Percentiles rank a stretch among this genome's conserved stretches.
These are phyloP conservation scores for Asobara japonica DNA, from an alignment of 1,140 invertebrate species.

Conservation along the genomic window DNA sequence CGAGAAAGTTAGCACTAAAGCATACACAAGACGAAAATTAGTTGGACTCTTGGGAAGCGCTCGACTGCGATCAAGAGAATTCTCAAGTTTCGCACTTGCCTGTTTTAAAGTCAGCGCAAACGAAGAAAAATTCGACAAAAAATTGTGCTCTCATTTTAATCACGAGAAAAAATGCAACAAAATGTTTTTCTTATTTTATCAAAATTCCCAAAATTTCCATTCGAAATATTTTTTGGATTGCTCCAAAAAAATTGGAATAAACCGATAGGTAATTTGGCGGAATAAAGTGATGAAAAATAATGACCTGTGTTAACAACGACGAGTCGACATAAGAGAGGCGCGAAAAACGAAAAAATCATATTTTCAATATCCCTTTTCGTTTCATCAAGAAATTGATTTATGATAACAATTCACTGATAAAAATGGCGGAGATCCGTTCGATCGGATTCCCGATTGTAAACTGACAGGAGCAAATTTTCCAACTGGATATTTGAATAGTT, in stretches of 20 bases:
- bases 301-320: constrained; percentile 50
- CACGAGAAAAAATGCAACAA: not conserved
- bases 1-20: not conserved
- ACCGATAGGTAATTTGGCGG: not conserved
- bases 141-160: not conserved
- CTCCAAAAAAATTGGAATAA: not conserved
- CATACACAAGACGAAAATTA: not conserved
- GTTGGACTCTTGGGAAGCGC: constrained; percentile 6
- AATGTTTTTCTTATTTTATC: too few species aligned
- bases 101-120: constrained; percentile 12
- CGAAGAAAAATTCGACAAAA: not conserved
- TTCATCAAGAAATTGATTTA: not conserved
- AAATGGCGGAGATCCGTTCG: not conserved
- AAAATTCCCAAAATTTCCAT: too few species aligned
- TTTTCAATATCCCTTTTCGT: not conserved
- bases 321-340: constrained; percentile 47
- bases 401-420: not conserved
- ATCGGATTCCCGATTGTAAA: not conserved
- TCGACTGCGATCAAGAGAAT: constrained; percentile 7
- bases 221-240: too few species aligned
- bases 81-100: not conserved
- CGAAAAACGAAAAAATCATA: constrained; percentile 47
- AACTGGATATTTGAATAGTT: not conserved
- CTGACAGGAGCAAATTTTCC: not conserved
- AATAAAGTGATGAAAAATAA: not conserved